Base-by-base conservation (phyloP, 2,113 vertebrate genomes). In the Daboia siamensis region DNA sequence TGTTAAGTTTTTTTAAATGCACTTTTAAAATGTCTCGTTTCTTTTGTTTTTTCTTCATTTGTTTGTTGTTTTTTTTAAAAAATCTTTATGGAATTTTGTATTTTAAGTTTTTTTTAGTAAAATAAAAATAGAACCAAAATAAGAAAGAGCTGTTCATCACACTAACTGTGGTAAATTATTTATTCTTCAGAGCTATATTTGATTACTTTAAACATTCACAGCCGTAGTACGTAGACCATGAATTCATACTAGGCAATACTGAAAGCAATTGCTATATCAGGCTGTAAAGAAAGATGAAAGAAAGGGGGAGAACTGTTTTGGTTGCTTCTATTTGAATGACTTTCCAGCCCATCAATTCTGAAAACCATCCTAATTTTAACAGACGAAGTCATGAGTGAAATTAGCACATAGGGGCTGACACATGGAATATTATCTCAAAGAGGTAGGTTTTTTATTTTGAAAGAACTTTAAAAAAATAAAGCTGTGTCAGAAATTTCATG, bases 331-430 rank as follows among this genome's bases (percentile, higher is more conserved):
- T 86, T 92, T 93, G 84, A 95, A 93, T 95, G 92, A 95, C 89
- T 95, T 88, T 39, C 86, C 56, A 88, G 61, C 23, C 52, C 91
- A 69, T 93, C 87, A 90, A 92, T 91, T 93, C 55, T 91, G n/a
- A 93, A 90, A 94, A 74, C 12, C 90, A 90, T 54, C 52, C 90
- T 89, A 90, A 74, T 91, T 93, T 95, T 74, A 95, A 94, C 39
- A 91, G 57, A 90, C 91, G n/a, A 94, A 87, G 20, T 95, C 85
- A 26, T 94, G 88, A 92, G 84, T 94, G 88, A 94, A 95, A 95
- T 94, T 92, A 95, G 59, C 48, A 90, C 54, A 2, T 89, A 88
- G 48, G 9, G 85, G 48, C 17, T 59, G n/a, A 69, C 61, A 93
- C 80, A 46, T 9, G 86, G 92, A 95, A 93, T 93, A 88, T 64